Percentiles rank a stretch among this genome's conserved stretches.
These are phyloP conservation scores for Apostichopus leukothele DNA, from an alignment of 53 echinoderm and acorn worm genomes.

Conservation along the genomic window DNA sequence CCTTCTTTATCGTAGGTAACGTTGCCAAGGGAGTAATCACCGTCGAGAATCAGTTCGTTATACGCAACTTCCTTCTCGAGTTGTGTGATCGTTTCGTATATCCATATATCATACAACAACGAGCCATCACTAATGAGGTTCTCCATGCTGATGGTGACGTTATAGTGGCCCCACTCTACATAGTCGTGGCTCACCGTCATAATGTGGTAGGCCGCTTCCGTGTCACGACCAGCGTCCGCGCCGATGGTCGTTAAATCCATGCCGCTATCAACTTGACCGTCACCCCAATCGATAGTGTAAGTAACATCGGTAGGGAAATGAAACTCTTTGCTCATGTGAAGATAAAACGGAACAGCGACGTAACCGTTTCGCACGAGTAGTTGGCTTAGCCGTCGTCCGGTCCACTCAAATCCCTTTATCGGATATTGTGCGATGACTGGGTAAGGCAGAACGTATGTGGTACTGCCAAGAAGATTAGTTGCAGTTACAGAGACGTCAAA, in stretches of 20 bases:
- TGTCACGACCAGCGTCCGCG: constrained; percentile 56
- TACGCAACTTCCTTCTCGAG: constrained; percentile 78
- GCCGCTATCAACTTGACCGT: constrained; percentile 38
- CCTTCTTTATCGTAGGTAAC: constrained; percentile 59
- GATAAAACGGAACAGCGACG: constrained; percentile 66
- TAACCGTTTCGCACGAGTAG: constrained; percentile 61
- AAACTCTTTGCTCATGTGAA: constrained; percentile 57
- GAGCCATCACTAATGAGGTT: constrained; percentile 72
- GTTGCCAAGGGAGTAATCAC: constrained; percentile 60
- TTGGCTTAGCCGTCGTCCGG: constrained; percentile 69
- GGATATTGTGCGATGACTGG: constrained; percentile 82
- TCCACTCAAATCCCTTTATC: constrained; percentile 66
- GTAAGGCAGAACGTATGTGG: constrained; percentile 50
- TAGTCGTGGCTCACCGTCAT: constrained; percentile 64
- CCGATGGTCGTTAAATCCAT: constrained; percentile 47
- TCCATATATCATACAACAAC: constrained; percentile 59
- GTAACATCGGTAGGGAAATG: constrained; percentile 76
- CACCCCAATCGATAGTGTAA: constrained; percentile 74
- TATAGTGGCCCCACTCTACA: constrained; percentile 68
- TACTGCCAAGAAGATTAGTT: constrained; percentile 69
- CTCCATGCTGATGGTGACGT: constrained; percentile 70
- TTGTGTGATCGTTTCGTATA: constrained; percentile 84
- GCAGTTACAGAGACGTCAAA: constrained; percentile 71
- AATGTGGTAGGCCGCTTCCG: constrained; percentile 60
- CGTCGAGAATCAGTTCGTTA: constrained; percentile 77